Conservation (phyloP, 2,113 vertebrate species). For the Urocolius indicus region DNA sequence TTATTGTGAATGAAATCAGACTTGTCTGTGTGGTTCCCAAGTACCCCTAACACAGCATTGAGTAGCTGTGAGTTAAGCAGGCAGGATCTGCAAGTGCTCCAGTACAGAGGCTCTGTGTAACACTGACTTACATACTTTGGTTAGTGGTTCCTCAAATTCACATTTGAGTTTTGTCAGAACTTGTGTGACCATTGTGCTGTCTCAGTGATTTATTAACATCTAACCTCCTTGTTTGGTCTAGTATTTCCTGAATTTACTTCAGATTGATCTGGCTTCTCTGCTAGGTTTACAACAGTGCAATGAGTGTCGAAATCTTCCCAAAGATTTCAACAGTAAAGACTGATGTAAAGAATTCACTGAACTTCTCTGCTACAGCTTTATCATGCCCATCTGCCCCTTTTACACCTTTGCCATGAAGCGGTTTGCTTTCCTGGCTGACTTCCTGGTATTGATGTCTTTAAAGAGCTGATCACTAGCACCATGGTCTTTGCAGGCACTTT, state of each 20-base stretch:
- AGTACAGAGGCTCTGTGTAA: background rate
- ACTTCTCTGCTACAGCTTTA: background rate
- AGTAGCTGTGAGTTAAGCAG: background rate
- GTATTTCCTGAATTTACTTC: constrained; percentile 34
- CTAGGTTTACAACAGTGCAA: background rate
- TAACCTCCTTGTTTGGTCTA: background rate
- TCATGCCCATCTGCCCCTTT: background rate
- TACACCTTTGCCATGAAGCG: background rate
- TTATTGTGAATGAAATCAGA: background rate
- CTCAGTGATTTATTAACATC: background rate
- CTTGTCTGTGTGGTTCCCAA: background rate
- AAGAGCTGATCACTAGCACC: background rate
- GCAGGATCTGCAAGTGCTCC: background rate
- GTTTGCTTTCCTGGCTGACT: background rate
- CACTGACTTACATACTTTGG: background rate
- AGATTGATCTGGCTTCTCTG: background rate
- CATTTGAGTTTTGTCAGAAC: background rate
- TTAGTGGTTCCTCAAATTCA: background rate
- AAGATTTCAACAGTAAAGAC: background rate
- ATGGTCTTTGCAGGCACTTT: background rate
- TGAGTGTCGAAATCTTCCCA: background rate
- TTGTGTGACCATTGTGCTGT: background rate
- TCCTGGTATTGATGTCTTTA: background rate
- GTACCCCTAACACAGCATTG: background rate
- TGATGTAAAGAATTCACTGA: background rate